Evolutionary conservation across 2,888 invertebrate species (phyloP), one percentile per base, ranked within the genome.

Genomic region (Drosophila putrida): DNA sequence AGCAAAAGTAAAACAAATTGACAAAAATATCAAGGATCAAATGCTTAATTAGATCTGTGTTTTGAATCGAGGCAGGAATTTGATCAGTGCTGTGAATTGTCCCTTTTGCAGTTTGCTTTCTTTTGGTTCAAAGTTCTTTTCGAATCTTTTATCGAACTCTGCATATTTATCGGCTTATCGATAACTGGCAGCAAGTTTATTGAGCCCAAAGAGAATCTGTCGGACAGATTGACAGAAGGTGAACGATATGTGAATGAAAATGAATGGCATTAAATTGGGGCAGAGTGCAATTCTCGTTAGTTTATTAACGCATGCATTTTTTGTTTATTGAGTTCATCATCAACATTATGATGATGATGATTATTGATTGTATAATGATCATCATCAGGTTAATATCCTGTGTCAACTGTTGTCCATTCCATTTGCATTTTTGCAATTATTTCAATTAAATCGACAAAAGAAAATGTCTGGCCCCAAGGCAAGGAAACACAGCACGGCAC

Each of bases 351-450:
- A 44, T 36, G 6, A 28, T 36, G 41, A 31, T 51, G 35, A 44
- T 53, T 39, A 15, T 39, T 39, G 38, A 60, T 41, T 49, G 55
- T 15, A 39, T 47, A 20, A 64, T 75, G 46, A 71, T 67, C 36
- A 57, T 50, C 46, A 41, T 55, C n/a, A n/a, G 73, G 62, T 83
- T 84, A 87, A 87, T 87, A 84, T 83, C 82, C 87, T 87, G 78
- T 87, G 83, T 85, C 88, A 87, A 85, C 85, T 87, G 78, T 71
- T 71, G 83, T 77, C 73, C 80, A 75, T 88, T 69, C 69, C 79
- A 88, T 86, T 85, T 85, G 83, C 88, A 88, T 85, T 86, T 86
- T 87, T 79, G 79, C 85, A 88, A 85, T 85, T 88, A 85, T 85
- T 85, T 88, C 88, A 85, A 85, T 85, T 85, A 85, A 85, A 88